Conservation (phyloP, 2,113 vertebrate species). For the Pangasianodon gigas region DNA sequence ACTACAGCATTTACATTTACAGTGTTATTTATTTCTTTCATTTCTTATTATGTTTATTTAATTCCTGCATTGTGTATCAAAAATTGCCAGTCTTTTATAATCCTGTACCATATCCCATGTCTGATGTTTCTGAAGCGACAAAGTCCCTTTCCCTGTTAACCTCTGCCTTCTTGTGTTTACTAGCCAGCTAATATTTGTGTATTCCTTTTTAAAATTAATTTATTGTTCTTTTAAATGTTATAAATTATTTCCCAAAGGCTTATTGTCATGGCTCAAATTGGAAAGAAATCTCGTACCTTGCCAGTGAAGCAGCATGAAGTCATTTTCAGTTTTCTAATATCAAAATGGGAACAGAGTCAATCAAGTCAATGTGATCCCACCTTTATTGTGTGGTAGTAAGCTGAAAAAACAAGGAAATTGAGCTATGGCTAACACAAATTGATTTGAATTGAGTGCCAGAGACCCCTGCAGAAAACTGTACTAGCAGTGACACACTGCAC, state of each 20-base stretch:
- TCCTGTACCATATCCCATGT: neutral
- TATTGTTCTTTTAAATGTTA: neutral
- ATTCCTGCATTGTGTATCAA: neutral
- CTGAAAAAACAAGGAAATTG: constrained; percentile 9
- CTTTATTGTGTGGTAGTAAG: constrained; percentile 6
- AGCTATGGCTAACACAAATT: neutral
- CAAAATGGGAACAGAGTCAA: neutral
- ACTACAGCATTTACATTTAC: neutral
- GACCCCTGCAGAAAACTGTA: constrained; percentile 13
- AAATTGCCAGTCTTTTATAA: neutral
- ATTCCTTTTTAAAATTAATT: neutral
- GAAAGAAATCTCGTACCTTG: neutral
- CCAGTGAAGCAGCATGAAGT: constrained; percentile 2
- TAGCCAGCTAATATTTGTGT: neutral
- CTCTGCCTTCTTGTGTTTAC: constrained; percentile 8
- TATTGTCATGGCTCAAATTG: neutral
- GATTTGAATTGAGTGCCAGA: constrained; percentile 5
- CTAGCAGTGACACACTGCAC: neutral
- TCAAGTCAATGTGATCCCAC: neutral
- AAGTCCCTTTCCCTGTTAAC: neutral
- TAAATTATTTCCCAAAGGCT: neutral
- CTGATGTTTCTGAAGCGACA: neutral
- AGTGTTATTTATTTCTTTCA: neutral
- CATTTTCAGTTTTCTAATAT: neutral
- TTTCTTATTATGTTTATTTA: neutral